phyloP scores from a whole-genome alignment of 1,140 invertebrate species.

The Zaprionus vittiger region DNA sequence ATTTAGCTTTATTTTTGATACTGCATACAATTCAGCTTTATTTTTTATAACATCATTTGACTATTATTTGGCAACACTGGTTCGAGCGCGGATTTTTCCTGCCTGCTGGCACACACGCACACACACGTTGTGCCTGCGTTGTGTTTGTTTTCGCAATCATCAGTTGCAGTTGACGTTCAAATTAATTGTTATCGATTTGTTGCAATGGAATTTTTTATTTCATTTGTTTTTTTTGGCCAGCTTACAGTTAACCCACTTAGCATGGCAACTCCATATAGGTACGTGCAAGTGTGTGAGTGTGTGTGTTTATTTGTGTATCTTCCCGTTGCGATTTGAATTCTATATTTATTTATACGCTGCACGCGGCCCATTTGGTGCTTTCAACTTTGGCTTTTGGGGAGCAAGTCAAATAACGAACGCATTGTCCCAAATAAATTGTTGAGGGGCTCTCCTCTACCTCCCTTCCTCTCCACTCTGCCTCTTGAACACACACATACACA shows the following conservation, averaged over 20 bases:
- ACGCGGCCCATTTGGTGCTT: slow-evolving; percentile 42
- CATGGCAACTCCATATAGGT: not conserved
- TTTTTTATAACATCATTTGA: too few relatives aligned
- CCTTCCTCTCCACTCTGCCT: not conserved
- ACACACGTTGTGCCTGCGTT: not conserved
- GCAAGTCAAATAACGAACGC: slow-evolving; percentile 18
- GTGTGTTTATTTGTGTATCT: slow-evolving; percentile 3
- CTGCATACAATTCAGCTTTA: too few relatives aligned
- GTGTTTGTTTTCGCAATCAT: slow-evolving; percentile 32
- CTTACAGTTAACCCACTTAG: slow-evolving; percentile 11
- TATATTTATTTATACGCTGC: slow-evolving; percentile 36
- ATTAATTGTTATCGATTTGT: slow-evolving; percentile 71
- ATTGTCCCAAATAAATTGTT: not conserved
- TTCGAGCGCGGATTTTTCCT: not conserved
- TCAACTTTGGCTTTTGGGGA: slow-evolving; percentile 50
- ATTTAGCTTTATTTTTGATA: too few relatives aligned
- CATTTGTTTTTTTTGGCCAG: slow-evolving; percentile 6
- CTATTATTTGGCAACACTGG: too few relatives aligned
- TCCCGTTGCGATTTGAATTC: slow-evolving; percentile 12
- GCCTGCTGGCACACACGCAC: not conserved
- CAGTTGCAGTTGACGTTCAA: slow-evolving; percentile 38
- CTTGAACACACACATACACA: slow-evolving; percentile 1
- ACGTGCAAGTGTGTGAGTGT: not conserved
- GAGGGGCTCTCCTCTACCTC: not conserved
- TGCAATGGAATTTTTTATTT: slow-evolving; percentile 31